Base-by-base conservation (phyloP, 2,797 vertebrate species). In the Karalla daura region DNA sequence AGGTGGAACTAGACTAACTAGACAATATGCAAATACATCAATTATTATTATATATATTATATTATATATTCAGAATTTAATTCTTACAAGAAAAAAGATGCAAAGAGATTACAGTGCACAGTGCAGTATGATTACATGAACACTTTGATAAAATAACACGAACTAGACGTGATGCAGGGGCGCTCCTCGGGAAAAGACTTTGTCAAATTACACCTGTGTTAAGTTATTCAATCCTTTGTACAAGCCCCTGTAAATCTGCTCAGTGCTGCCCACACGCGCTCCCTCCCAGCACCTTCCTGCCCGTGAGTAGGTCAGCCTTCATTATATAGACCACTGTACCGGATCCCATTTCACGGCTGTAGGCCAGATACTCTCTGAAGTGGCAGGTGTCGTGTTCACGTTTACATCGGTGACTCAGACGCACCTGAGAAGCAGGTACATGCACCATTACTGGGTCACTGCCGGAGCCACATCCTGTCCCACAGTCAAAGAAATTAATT, bases 301-400 rank as follows among this genome's bases (percentile, higher is more conserved):
- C n/a, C n/a, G 32, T 68, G 51, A 54, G 30, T 40, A 36, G 50
- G 39, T 68, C 50, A 54, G 24, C 27, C 30, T 54, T 17, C 21
- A 52, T 64, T 32, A 36, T 45, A n/a, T 27, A 7, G 41, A 49
- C 54, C 41, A 28, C 12, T 30, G 13, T n/a, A 7, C 14, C 6
- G n/a, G 63, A 52, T 86, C 81, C 55, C 25, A 20, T 86, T 81
- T 81, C 80, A 58, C 27, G 37, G 2, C 20, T 47, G 50, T 63
- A 1, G 11, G 32, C n/a, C 8, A 5, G 17, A 8, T 21, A 5
- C 17, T 20, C 35, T 40, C 27, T 56, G 4, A 51, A 51, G 66
- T 73, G 44, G 36, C 52, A 28, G 63, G 75, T 83, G 50, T 81
- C 75, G 8, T 64, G 46, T 79, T 86, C 36, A 37, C 49, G 32